Base-by-base conservation (phyloP, 1,140 invertebrate species). In the Drosophila kanapiae region DNA sequence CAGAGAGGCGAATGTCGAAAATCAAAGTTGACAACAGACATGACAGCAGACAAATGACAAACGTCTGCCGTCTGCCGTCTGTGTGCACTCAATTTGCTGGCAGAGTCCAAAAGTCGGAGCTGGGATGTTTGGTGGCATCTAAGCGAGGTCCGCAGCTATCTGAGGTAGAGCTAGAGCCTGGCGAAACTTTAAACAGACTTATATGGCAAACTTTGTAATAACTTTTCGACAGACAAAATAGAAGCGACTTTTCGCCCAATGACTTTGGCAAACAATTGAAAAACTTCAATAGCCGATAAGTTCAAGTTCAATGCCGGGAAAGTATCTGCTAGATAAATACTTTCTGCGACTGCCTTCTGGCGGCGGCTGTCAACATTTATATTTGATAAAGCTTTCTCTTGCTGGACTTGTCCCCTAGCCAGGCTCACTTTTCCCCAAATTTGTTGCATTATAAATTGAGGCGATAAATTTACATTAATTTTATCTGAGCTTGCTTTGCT, bases 11-110 rank as follows among this genome's bases (percentile, higher is more conserved):
- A 78, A 69, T 85, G 85, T 84, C 81, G 63, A 90, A 88, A 90
- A 90, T 90, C 85, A 90, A 90, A 90, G 71, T 61, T 90, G 85
- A 90, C 85, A 90, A 85, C 85, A 82, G 86, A 90, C 85, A 90
- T 85, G 85, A 90, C 86, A 85, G 85, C 86, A 85, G 86, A 90
- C 86, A 90, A 90, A 90, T 90, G 85, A 90, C 85, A 90, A 84
- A 90, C 60, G 85, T 91, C 85, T 75, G 64, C 65, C 49, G 85
- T 91, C 85, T 71, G 64, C 45, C 43, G 72, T 43, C 64, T 68
- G 74, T 85, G 77, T 85, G 84, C 81, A 87, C 81, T 88, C 85
- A 85, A 88, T 88, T 88, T 88, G 82, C 65, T 63, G 38, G 49
- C 48, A 51, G 10, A 48, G 48, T 51, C 40, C 49, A 76, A 43